Base-by-base conservation (phyloP, 2,113 vertebrate genomes). In the Rhineura floridana region DNA sequence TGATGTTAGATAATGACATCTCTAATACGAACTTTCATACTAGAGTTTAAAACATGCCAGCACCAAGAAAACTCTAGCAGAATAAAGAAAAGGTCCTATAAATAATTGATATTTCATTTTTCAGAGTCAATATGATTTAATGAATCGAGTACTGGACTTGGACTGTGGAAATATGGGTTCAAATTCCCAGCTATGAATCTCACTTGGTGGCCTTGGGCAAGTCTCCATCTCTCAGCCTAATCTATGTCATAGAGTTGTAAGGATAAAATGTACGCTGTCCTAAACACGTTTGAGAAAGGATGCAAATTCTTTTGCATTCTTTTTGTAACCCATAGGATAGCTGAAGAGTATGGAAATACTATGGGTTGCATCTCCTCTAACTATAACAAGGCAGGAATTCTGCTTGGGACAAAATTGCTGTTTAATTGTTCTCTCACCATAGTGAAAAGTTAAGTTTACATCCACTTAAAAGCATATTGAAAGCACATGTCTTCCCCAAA, bases 1-100 rank as follows among this genome's bases (percentile, higher is more conserved):
- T 86, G 83, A 90, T 78, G 88, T 79, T 50, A 86, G 80, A 88
- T 92, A 87, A 85, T 46, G 36, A 36, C 52, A 83, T 89, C 63
- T 87, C 87, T 89, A 93, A 92, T 86, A 62, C 83, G 83, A 93
- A 78, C 87, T 78, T 72, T 91, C 59, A 82, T 9, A 39, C 65
- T 91, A 83, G 62, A 72, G 90, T 87, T 65, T 82, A 87, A 89
- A 91, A 80, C 62, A 4, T n/a, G 78, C 52, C 84, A 50, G 39
- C 69, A 73, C 6, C 88, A 87, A 76, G 50, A 84, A 86, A 86
- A 52, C 25, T 81, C 44, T 79, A 90, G 3, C 25, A 76, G 52
- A 92, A 87, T 83, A 90, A 42, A 3, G 62, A 70, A 65, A 6
- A 83, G 33, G 65, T 50, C 59, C 25, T 88, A 55, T 44, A 67